Evolutionary conservation across 2,888 invertebrate species (phyloP), one percentile per base, ranked within the genome.

Genomic region (Eupithecia abbreviata): DNA sequence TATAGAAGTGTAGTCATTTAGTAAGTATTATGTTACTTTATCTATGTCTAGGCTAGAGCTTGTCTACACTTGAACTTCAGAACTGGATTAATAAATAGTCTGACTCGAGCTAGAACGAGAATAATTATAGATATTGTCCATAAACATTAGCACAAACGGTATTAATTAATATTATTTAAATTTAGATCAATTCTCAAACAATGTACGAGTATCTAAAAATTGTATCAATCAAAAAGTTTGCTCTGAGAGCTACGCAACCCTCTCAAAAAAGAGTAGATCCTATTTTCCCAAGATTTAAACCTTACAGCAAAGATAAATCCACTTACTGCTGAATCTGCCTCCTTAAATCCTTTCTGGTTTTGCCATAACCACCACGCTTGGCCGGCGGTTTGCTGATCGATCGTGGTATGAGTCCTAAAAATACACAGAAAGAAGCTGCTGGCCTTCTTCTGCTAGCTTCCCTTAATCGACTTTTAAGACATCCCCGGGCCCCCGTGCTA

Each of bases 61-160:
- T 18, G 62, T 75, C 67, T 47, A 75, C 68, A 76, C 79, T 77
- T 77, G 77, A 78, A 78, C 77, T 79, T 80, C 49, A 77, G 66
- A 75, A 73, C 49, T 70, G 66, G 70, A 71, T 69, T 55, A 67
- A 43, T 70, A 49, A 55, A 58, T 58, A 45, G 41, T 66, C 13
- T 43, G 51, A 70, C 30, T 69, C 3, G 71, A 49, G 15, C 66
- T 71, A 68, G 66, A 66, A 51, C 1, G 65, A 18, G 41, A 73
- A 70, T 15, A 45, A 66, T n/a, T 18, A n/a, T 30, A n/a, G 6
- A 55, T 7, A 43, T 7, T 43, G 7, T 43, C 4, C 7, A n/a
- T 55, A n/a, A 55, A 7, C n/a, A 55, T 51, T 51, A 51, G 5
- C 15, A 51, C 51, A 15, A 51, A 15, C 5, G 12, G 49, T 51